A percentile compares a stretch with the other conserved stretches of the same genome.
These are phyloP conservation scores for Anthopleura xanthogrammica DNA, from an alignment of 92 coral and sea anemone species.

Conservation along the genomic window DNA sequence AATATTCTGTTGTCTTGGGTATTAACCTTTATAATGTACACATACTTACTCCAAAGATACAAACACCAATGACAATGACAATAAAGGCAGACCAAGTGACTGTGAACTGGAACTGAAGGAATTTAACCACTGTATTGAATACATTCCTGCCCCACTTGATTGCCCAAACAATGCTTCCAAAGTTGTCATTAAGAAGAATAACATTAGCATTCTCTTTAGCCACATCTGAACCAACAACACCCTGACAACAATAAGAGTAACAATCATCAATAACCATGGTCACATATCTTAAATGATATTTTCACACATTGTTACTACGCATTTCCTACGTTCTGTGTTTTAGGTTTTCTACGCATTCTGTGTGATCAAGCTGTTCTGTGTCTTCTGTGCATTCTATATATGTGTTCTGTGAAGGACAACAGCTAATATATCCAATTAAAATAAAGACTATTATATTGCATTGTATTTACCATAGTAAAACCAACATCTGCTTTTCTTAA, in stretches of 20 bases:
- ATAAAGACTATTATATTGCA: too few species aligned
- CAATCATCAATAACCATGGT: not conserved
- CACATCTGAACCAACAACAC: slow-evolving; percentile 84
- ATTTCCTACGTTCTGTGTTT: too few species aligned
- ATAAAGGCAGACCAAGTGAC: slow-evolving; percentile 80
- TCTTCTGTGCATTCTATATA: too few species aligned
- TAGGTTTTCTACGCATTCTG: too few species aligned
- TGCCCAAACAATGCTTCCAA: slow-evolving; percentile 80
- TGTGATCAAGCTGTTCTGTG: too few species aligned
- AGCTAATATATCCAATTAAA: too few species aligned
- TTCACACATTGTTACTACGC: not conserved
- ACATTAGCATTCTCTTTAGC: slow-evolving; percentile 81
- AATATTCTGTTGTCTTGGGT: not conserved
- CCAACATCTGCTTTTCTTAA: slow-evolving; percentile 88
- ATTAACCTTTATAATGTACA: not conserved
- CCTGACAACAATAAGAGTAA: slow-evolving; percentile 35
- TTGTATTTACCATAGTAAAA: slow-evolving; percentile 72
- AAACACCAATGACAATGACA: slow-evolving; percentile 71
- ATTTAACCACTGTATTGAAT: slow-evolving; percentile 73
- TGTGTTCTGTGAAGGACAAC: too few species aligned
- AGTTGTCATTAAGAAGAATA: slow-evolving; percentile 75
- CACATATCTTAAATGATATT: too few species aligned
- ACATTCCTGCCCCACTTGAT: slow-evolving; percentile 91
- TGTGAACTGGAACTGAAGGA: slow-evolving; percentile 84
- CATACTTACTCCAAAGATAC: slow-evolving; percentile 70